These are phyloP conservation scores for Cryptocephalus primarius DNA, from an alignment of 2,888 invertebrate species.

Conservation along the genomic window DNA sequence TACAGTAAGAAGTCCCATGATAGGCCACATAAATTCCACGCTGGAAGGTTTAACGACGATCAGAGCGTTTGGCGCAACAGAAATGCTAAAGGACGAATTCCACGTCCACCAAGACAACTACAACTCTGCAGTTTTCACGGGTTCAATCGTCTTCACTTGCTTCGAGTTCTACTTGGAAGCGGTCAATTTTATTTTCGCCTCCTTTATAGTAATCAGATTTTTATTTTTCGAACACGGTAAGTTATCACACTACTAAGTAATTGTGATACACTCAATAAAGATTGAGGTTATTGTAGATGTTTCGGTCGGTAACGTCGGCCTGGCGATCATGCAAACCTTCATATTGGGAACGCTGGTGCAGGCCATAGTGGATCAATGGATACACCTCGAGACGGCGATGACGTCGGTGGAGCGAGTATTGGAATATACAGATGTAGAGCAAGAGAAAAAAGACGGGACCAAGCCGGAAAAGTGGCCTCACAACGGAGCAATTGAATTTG, in stretches of 20 bases:
- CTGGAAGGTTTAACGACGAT: constrained; percentile 31
- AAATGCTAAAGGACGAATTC: constrained; percentile 25
- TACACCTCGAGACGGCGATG: constrained; percentile 57
- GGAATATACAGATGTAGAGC: constrained; percentile 63
- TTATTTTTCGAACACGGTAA: constrained; percentile 17
- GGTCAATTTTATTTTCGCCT: constrained; percentile 18
- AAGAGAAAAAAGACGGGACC: constrained; percentile 35
- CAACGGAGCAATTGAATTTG: constrained; percentile 44
- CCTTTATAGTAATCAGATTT: constrained; percentile 14
- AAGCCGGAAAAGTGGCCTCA: constrained; percentile 43
- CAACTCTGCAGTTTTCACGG: constrained; percentile 27
- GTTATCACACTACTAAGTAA: background rate
- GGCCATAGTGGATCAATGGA: constrained; percentile 65
- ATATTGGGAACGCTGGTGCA: constrained; percentile 48
- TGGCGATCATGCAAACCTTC: constrained; percentile 31
- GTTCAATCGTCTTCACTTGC: constrained; percentile 19
- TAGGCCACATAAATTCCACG: constrained; percentile 30
- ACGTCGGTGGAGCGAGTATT: constrained; percentile 80
- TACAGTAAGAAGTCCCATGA: constrained; percentile 29
- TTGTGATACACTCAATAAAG: background rate
- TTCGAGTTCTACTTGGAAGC: constrained; percentile 27
- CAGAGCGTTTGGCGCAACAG: constrained; percentile 26
- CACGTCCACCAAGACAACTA: constrained; percentile 29
- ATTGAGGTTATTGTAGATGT: constrained; percentile 18
- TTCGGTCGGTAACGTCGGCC: constrained; percentile 31